Conservation (phyloP, 2,888 invertebrate genomes). For the Meiosimyza decipiens region DNA sequence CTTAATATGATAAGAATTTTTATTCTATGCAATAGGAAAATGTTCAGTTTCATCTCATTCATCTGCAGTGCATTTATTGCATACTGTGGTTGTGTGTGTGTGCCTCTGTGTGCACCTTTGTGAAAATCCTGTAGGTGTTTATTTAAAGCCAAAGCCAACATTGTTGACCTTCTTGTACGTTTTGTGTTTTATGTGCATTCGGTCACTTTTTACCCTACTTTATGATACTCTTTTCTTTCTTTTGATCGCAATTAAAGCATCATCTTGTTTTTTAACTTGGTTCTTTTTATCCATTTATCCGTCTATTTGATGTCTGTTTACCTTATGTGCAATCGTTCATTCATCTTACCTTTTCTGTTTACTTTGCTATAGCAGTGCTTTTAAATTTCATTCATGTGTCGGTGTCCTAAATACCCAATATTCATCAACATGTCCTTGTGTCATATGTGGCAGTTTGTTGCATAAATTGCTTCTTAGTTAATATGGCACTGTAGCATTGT, state of each 20-base stretch:
- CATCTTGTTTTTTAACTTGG: constrained; percentile 13
- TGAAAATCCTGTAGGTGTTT: constrained; percentile 10
- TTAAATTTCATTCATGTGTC: too few species aligned
- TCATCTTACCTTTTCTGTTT: too few species aligned
- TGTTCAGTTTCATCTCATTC: too few species aligned
- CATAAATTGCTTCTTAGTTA: background rate
- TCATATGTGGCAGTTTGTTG: background rate
- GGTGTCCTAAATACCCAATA: background rate
- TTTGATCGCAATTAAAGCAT: constrained; percentile 5
- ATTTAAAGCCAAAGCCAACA: constrained; percentile 18
- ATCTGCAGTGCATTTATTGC: too few species aligned
- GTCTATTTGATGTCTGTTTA: too few species aligned
- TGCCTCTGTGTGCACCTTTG: too few species aligned
- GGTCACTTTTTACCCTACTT: background rate
- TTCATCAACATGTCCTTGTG: constrained; percentile 3
- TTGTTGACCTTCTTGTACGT: constrained; percentile 12
- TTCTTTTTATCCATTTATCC: too few species aligned
- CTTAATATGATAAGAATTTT: too few species aligned
- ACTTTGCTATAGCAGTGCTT: too few species aligned
- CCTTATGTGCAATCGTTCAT: too few species aligned
- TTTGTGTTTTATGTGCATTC: background rate
- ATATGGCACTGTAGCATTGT: too few species aligned
- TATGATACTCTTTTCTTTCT: background rate
- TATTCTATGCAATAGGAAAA: too few species aligned
- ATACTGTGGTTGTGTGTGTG: background rate